Percentiles rank a stretch among this genome's conserved stretches.
Conservation (phyloP, 2,797 vertebrate species). For the Enoplosus armatus region DNA sequence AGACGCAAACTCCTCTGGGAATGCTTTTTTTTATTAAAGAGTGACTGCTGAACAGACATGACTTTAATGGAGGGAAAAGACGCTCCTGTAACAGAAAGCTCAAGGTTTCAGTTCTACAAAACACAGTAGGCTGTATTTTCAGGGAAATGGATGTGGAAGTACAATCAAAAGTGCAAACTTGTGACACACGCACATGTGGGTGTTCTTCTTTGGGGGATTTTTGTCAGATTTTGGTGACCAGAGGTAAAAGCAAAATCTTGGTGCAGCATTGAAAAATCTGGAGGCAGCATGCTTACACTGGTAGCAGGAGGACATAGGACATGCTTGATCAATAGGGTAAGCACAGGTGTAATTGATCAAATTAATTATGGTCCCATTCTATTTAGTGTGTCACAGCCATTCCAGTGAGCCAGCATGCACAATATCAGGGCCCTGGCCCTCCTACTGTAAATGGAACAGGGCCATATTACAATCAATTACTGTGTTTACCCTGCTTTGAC, state of each 20-base stretch:
- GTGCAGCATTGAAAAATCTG: neutral
- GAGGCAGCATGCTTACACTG: neutral
- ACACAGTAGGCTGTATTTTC: neutral
- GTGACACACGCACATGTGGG: too few species aligned
- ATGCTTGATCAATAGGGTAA: slow-evolving; percentile 4
- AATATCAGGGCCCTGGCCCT: too few species aligned
- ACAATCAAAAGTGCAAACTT: neutral
- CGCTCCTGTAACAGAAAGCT: slow-evolving; percentile 2
- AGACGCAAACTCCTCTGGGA: slow-evolving; percentile 8
- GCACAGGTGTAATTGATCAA: too few species aligned
- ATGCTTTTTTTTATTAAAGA: neutral
- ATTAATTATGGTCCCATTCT: too few species aligned
- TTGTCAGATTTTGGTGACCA: slow-evolving; percentile 9
- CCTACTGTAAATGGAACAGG: too few species aligned
- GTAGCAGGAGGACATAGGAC: neutral
- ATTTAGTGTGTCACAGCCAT: too few species aligned
- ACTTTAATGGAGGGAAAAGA: neutral
- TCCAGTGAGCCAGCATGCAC: too few species aligned
- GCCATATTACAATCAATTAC: too few species aligned
- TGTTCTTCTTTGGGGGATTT: neutral
- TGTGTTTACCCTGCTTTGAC: too few species aligned
- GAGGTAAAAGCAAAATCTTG: neutral
- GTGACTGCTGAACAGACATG: slow-evolving; percentile 5
- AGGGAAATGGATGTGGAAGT: slow-evolving; percentile 6
- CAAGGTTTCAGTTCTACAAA: slow-evolving; percentile 1